Evolutionary conservation across 2,797 vertebrate species (phyloP), one percentile per base, ranked within the genome.

Genomic region (Oreonectes daqikongensis): DNA sequence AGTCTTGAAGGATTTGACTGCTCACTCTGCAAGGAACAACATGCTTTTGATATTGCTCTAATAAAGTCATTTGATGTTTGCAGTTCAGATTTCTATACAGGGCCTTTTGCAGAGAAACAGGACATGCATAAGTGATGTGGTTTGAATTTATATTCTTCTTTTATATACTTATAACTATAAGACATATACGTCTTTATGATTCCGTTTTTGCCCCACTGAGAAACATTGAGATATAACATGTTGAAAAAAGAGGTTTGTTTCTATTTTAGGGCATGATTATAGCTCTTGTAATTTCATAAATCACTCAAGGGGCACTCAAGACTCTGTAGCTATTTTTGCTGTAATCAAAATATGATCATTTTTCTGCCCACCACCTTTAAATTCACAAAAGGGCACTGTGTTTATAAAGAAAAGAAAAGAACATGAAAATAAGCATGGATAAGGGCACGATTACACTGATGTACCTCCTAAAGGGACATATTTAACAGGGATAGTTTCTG

Each of bases 1-100:
- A 69, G 66, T 69, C 55, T 61, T 77, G 55, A 38, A 69, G 55
- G 74, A 69, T 77, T 61, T 69, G 30, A 61, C 52, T 67, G 30
- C 2, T 40, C 69, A 59, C 60, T 40, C 40, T 3, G 5, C 61
- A 30, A 59, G 64, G 63, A 30, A 55, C 61, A 70, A 66, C 63
- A 60, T 17, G 64, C 52, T 65, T 67, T 60, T 77, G 40, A 42
- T 35, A 61, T 20, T 28, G 22, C 18, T 7, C 24, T 69, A 38
- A 50, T 30, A 76, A 55, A 35, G 40, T 61, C 10, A 59, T 60
- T 68, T 61, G 55, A 69, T 28, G 55, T 76, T 30, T 32, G 8
- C 4, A 7, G 28, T 60, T 50, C 26, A n/a, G 59, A 35, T 12
- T 46, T 57, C 42, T 26, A 42, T 48, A 32, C 7, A 26, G 68